Conservation (phyloP, 2,113 vertebrate species). For the Mastomys natalensis region DNA sequence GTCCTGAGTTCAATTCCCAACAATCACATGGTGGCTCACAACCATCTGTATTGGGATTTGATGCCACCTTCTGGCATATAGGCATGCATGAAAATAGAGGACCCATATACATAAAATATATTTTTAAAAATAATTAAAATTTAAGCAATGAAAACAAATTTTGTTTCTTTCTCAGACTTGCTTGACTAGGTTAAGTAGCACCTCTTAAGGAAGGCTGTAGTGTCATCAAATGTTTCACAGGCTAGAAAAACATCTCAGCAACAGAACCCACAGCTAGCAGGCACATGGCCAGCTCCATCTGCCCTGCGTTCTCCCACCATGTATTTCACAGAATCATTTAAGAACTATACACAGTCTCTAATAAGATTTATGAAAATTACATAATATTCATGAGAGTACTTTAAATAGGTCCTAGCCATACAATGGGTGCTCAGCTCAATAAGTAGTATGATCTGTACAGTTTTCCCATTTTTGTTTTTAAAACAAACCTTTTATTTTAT, state of each 20-base stretch:
- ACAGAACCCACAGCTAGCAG: neutral
- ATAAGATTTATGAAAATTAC: constrained; percentile 51
- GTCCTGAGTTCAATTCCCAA: neutral
- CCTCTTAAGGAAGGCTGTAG: neutral
- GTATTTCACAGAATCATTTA: neutral
- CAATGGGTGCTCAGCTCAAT: neutral
- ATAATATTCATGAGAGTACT: constrained; percentile 17
- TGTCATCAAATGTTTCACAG: neutral
- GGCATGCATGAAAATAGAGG: neutral
- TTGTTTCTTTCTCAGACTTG: constrained; percentile 28
- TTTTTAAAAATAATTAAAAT: neutral
- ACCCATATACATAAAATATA: neutral
- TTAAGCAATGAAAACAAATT: neutral
- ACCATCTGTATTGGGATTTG: neutral
- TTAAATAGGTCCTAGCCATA: neutral
- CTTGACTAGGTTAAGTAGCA: neutral
- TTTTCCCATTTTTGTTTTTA: neutral
- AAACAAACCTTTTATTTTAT: constrained; percentile 50
- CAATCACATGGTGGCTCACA: neutral
- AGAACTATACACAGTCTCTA: constrained; percentile 31
- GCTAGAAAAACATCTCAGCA: neutral
- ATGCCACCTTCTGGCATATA: neutral
- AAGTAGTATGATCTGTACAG: neutral
- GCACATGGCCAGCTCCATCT: neutral
- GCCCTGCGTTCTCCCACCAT: too few species aligned